Evolutionary conservation across 1,140 invertebrate genomes (phyloP), one percentile per base, ranked within the genome.

Genomic region (Leguminivora glycinivorella): DNA sequence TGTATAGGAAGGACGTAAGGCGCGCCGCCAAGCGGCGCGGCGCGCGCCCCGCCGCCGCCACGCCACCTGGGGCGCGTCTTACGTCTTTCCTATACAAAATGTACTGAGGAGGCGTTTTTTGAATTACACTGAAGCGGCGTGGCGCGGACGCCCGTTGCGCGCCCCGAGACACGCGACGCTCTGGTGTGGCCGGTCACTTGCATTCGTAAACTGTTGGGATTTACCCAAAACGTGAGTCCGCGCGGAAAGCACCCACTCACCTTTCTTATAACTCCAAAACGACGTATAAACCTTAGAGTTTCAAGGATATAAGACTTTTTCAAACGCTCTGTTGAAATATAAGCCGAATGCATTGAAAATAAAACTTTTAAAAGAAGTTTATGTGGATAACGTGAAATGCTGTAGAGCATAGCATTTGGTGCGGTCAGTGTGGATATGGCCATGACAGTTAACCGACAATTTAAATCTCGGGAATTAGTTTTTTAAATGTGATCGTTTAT

Each of bases 311-410:
- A 43, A 12, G 14, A 43, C 40, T n/a, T 43, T 43, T 43, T n/a
- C 17, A 17, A n/a, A 43, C 40, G 14, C 14, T 43, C 4, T 17
- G 40, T n/a, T 43, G 40, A n/a, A 43, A 43, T 43, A 43, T 43
- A 43, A 43, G n/a, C 40, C 40, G 40, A 43, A 17, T 43, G 40
- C 40, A 43, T 43, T 43, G 40, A n/a, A 43, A 43, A 43, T 43
- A 17, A 43, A 43, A 43, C 40, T 43, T 17, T 43, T 43, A 14
- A 38, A 38, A 38, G 34, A 3, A 38, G 34, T 12, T 38, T 38
- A n/a, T 43, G 40, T 43, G 40, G 40, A 43, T 5, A 43, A 43
- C 40, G 40, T 17, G n/a, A n/a, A 17, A n/a, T n/a, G 14, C 5
- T 17, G 40, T 43, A n/a, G 40, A 17, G n/a, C 5, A 31, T n/a